Percentiles rank a stretch among this genome's conserved stretches.
These are phyloP conservation scores for Atrichornis clamosus DNA, from an alignment of 2,113 vertebrate species.

Conservation along the genomic window DNA sequence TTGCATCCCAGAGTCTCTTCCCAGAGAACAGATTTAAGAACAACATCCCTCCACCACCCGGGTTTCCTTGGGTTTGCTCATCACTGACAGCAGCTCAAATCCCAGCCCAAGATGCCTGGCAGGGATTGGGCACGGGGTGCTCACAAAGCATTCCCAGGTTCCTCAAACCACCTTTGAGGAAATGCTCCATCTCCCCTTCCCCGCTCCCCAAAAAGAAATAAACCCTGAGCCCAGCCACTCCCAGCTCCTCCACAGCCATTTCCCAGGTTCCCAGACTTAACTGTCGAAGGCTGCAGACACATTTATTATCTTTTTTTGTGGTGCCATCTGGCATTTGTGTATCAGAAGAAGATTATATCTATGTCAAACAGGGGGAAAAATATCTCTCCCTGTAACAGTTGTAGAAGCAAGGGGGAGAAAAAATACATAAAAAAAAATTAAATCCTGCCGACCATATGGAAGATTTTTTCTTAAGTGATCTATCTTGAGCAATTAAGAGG, in stretches of 20 bases:
- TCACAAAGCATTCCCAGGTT: background rate
- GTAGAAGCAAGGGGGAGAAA: background rate
- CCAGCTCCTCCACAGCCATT: background rate
- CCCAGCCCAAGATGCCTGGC: fast-evolving
- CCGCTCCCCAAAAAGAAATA: background rate
- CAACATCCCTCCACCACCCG: fast-evolving
- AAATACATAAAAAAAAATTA: background rate
- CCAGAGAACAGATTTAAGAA: background rate
- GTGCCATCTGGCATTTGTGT: conserved; percentile 68
- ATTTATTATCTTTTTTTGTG: conserved; percentile 60
- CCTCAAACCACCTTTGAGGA: background rate
- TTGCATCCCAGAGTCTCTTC: background rate
- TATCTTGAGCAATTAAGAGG: conserved; percentile 55
- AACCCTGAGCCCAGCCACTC: background rate
- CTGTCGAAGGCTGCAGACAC: conserved; percentile 49
- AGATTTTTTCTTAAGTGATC: conserved; percentile 44
- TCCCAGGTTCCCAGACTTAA: conserved; percentile 50
- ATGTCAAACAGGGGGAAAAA: conserved; percentile 51
- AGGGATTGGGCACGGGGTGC: no score
- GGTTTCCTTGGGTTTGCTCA: background rate
- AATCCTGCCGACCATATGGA: conserved; percentile 57
- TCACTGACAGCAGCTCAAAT: background rate
- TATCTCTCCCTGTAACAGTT: conserved; percentile 57
- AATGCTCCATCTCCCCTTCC: background rate
- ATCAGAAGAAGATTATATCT: conserved; percentile 60